Evolutionary conservation across 2,888 invertebrate species (phyloP).

Genomic region (Andricus quercusramuli): DNA sequence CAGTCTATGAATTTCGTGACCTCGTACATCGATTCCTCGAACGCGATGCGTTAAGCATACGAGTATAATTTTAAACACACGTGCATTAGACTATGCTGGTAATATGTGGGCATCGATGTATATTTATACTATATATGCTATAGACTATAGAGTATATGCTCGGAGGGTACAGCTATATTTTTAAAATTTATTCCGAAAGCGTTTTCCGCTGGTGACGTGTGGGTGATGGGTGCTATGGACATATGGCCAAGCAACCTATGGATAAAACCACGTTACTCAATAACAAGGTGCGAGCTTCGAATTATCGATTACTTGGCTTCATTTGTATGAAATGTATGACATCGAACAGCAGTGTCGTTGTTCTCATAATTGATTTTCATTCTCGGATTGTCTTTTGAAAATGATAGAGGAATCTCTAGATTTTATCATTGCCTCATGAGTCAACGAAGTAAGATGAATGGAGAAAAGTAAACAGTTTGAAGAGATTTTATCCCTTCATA

Average conservation of each 20-base stretch:
- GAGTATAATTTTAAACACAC: constrained; percentile 48
- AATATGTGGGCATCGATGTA: constrained; percentile 13
- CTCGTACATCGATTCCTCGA: constrained; percentile 62
- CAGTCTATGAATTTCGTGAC: constrained; percentile 61
- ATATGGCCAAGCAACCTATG: constrained; percentile 11
- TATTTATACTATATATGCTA: constrained; percentile 5
- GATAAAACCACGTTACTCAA: constrained; percentile 46
- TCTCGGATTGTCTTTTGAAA: not conserved
- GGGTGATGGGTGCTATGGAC: constrained; percentile 37
- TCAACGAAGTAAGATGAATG: not conserved
- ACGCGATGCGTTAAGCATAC: constrained; percentile 52
- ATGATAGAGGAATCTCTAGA: too few species aligned
- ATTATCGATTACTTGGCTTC: constrained; percentile 40
- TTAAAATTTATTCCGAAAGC: constrained; percentile 50
- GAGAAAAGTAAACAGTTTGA: not conserved
- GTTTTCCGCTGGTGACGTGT: constrained; percentile 46
- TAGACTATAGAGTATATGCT: constrained; percentile 15
- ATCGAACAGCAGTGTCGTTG: constrained; percentile 18
- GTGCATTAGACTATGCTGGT: not conserved
- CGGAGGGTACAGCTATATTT: constrained; percentile 31
- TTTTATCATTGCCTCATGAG: too few species aligned
- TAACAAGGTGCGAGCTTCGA: constrained; percentile 44
- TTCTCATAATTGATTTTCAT: not conserved
- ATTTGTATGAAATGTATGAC: not conserved
- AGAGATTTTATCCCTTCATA: not conserved